A percentile compares a stretch with the other conserved stretches of the same genome.
Evolutionary conservation across 2,113 vertebrate species (phyloP).

Genomic region (Gobiocypris rarus): DNA sequence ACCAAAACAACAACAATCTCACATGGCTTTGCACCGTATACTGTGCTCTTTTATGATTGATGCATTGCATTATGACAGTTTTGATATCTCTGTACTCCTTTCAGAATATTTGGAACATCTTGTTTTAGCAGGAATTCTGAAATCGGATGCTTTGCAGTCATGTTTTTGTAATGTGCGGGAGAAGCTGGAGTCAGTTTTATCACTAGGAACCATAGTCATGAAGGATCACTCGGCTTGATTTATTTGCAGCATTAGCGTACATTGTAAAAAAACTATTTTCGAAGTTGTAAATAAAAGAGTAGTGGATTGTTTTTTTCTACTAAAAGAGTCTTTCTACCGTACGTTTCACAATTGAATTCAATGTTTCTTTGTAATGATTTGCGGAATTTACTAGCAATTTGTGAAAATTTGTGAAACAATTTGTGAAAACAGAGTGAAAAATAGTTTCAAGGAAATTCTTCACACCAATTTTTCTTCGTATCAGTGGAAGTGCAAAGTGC

Average conservation of each 20-base stretch:
- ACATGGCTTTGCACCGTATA: neutral
- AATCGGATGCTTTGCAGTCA: neutral
- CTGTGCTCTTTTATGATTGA: neutral
- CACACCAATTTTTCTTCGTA: too few relatives aligned
- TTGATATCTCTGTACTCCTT: neutral
- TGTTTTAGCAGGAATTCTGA: neutral
- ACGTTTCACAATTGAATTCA: too few relatives aligned
- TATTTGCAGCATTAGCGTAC: neutral
- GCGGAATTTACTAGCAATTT: too few relatives aligned
- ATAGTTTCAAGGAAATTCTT: too few relatives aligned
- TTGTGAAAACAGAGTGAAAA: too few relatives aligned
- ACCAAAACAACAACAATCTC: slow-evolving; percentile 1
- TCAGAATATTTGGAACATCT: neutral
- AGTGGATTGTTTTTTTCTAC: too few relatives aligned
- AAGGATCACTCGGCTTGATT: neutral
- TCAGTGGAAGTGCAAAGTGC: neutral
- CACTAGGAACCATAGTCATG: neutral
- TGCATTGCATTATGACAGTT: neutral
- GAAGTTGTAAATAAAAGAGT: too few relatives aligned
- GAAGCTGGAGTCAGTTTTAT: slow-evolving; percentile 10
- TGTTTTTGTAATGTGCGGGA: neutral
- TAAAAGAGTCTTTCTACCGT: too few relatives aligned
- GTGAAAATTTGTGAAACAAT: too few relatives aligned
- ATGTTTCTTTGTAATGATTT: too few relatives aligned
- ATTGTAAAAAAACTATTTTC: too few relatives aligned